Evolutionary conservation across 2,797 vertebrate genomes (phyloP).

Genomic region (Protosalanx chinensis): DNA sequence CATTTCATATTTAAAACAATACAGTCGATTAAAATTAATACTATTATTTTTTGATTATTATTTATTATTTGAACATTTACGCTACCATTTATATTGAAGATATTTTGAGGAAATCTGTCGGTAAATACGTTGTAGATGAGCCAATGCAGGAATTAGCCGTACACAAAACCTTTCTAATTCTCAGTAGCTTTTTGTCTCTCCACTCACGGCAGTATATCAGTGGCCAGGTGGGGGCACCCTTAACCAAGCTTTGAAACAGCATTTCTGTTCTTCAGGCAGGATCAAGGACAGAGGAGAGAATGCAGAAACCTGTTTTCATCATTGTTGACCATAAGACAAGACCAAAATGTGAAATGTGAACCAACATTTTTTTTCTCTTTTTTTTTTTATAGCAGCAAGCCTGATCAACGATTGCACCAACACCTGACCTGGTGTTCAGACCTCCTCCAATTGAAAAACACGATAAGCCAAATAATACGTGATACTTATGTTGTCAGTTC

Average conservation of each 20-base stretch:
- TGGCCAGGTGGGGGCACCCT: slow-evolving; percentile 81
- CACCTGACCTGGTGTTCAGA: neutral
- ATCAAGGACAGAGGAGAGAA: slow-evolving; percentile 27
- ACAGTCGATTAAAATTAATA: neutral
- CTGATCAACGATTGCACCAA: neutral
- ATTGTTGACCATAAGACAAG: slow-evolving; percentile 7
- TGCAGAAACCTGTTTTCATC: slow-evolving; percentile 5
- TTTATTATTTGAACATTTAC: no score
- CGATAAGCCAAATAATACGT: neutral
- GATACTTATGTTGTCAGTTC: no score
- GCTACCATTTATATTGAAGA: no score
- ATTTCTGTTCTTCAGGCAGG: slow-evolving; percentile 17
- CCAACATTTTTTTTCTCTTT: no score
- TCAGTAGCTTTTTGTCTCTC: neutral
- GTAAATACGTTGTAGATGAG: no score
- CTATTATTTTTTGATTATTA: neutral
- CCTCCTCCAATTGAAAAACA: neutral
- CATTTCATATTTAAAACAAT: neutral
- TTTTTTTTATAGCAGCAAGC: neutral
- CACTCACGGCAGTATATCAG: slow-evolving; percentile 32
- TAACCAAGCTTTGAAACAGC: slow-evolving; percentile 72
- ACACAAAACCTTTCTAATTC: neutral
- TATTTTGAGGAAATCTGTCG: no score
- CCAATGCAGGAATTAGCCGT: no score
- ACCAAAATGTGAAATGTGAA: neutral